These are phyloP conservation scores for Threskiornis aethiopicus DNA, from an alignment of 2,797 vertebrate species.

Conservation along the genomic window DNA sequence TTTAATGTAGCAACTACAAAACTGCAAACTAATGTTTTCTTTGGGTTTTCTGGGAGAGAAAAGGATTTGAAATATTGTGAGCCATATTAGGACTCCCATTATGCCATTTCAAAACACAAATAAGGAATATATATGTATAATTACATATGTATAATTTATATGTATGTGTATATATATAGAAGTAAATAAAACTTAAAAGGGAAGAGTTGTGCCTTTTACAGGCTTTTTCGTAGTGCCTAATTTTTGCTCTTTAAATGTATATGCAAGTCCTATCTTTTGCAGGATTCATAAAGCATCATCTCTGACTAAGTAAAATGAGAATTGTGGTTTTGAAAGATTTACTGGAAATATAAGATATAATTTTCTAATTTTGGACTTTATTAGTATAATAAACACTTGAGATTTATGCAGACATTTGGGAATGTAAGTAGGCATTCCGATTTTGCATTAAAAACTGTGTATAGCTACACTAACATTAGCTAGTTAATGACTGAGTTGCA, in stretches of 20 bases:
- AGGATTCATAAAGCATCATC: neutral
- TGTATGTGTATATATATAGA: neutral
- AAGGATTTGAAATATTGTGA: neutral
- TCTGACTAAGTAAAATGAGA: neutral
- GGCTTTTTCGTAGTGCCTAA: neutral
- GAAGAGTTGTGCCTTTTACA: neutral
- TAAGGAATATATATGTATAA: neutral
- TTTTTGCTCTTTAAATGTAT: neutral
- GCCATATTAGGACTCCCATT: neutral
- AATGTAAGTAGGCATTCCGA: neutral
- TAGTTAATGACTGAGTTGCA: neutral
- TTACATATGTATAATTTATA: neutral
- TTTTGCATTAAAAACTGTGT: rapidly evolving
- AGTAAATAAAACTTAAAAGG: neutral
- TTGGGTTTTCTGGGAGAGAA: neutral
- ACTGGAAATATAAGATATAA: neutral
- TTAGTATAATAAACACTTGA: neutral
- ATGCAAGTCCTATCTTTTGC: neutral
- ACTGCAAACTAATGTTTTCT: neutral
- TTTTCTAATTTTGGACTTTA: neutral
- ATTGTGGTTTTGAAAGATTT: neutral
- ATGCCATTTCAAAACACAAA: neutral
- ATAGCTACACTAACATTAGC: neutral
- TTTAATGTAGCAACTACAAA: neutral
- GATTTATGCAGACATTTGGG: neutral